Base-by-base conservation (phyloP, 2,113 vertebrate species). In the Montifringilla adamsi region DNA sequence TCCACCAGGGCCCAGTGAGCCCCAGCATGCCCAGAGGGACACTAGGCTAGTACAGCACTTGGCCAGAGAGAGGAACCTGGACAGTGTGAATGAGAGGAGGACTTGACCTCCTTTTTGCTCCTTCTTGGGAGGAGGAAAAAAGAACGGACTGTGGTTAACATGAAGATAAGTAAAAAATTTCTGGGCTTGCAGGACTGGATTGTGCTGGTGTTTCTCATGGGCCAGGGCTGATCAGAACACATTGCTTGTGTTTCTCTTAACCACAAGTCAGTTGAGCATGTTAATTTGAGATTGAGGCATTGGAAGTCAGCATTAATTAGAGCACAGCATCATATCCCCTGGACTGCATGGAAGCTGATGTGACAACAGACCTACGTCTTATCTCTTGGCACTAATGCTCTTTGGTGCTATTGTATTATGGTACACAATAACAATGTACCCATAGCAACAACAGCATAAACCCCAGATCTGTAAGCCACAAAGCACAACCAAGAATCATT, bases 251-350 rank as follows among this genome's bases (percentile, higher is more conserved):
- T 84, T 80, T 77, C 50, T 77, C 41, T 52, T 55, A 59, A 66
- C 39, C 37, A 21, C 28, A n/a, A 66, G n/a, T 76, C 11, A 4
- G 27, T 3, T 70, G 47, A 90, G 43, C 35, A 26, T 59, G 37
- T 86, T 83, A 55, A 90, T 74, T 95, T 93, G 73, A 67, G 68
- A 93, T 49, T 47, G 47, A 84, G 67, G 73, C 35, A 28, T 43
- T 74, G 81, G 24, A 81, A 93, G 76, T 92, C 50, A 89, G 59
- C 72, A 52, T 87, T 89, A 83, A 92, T 90, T 84, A 96, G 39
- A 89, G 49, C 69, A 89, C 21, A 60, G 47, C 39, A 75, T 55
- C 33, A 37, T 70, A 68, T 44, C 35, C 44, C 84, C 85, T 87
- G 77, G 30, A 89, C 73, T 75, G 16, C 26, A 37, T 53, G 69